A percentile compares a stretch with the other conserved stretches of the same genome.
Evolutionary conservation across 2,888 invertebrate species (phyloP).

Genomic region (Keiferia lycopersicella): DNA sequence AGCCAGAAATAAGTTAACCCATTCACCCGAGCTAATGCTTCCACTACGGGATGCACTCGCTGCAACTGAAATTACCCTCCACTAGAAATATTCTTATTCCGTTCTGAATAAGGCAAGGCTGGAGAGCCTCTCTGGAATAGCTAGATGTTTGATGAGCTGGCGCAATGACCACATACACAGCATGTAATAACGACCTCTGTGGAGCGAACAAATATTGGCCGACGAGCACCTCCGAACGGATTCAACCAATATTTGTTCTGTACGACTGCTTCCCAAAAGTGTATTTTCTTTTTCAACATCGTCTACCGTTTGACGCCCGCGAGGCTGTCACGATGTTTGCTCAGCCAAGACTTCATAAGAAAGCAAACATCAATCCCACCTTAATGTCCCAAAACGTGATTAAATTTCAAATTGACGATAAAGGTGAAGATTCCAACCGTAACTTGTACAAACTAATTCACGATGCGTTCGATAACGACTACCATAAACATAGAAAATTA

Average conservation of each 20-base stretch:
- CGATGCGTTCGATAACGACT: slow-evolving; percentile 22
- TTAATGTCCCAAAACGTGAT: slow-evolving; percentile 33
- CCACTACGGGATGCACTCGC: slow-evolving; percentile 20
- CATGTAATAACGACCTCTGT: slow-evolving; percentile 68
- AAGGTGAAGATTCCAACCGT: slow-evolving; percentile 23
- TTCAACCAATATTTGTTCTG: slow-evolving; percentile 75
- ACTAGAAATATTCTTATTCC: background rate
- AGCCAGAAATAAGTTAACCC: slow-evolving; percentile 72
- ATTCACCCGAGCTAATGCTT: slow-evolving; percentile 38
- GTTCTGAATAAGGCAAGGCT: slow-evolving; percentile 2
- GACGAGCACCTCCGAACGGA: slow-evolving; percentile 71
- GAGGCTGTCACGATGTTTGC: slow-evolving; percentile 67
- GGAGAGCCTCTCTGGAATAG: background rate
- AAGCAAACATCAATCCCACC: slow-evolving; percentile 49
- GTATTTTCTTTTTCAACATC: slow-evolving; percentile 76
- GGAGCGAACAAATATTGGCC: slow-evolving; percentile 68
- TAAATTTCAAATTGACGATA: slow-evolving; percentile 24
- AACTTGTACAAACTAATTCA: slow-evolving; percentile 22
- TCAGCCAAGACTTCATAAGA: slow-evolving; percentile 50
- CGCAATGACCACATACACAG: slow-evolving; percentile 48
- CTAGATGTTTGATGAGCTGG: slow-evolving; percentile 18
- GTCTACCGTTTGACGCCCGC: slow-evolving; percentile 67
- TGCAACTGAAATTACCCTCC: slow-evolving; percentile 14
- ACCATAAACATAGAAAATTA: slow-evolving; percentile 31
- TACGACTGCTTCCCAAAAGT: slow-evolving; percentile 72